Conservation (phyloP, 2,113 vertebrate genomes). For the Geococcyx californianus region DNA sequence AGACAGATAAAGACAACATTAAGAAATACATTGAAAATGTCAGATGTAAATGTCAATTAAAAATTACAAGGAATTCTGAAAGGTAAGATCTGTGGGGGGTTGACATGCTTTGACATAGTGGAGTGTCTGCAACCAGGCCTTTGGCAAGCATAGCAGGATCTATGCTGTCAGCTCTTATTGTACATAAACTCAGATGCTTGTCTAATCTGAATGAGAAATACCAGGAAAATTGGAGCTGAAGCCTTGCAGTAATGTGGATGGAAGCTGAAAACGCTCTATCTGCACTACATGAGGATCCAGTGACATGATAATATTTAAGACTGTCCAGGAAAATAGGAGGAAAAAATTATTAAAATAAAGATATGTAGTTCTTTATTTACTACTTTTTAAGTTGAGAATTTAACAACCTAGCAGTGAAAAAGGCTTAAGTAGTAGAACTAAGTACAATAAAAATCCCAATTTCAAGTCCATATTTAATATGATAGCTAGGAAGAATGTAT, state of each 20-base stretch:
- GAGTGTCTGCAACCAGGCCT: constrained; percentile 81
- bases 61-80: constrained; percentile 84
- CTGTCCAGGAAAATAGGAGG: constrained; percentile 3
- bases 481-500: not conserved
- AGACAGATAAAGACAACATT: constrained; percentile 65
- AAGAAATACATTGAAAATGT: constrained; percentile 83
- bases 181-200: constrained; percentile 74
- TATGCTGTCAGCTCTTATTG: constrained; percentile 80
- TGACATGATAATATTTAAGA: constrained; percentile 52
- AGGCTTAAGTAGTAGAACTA: not conserved
- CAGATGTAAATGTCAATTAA: constrained; percentile 91
- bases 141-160: constrained; percentile 80
- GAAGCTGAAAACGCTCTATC: constrained; percentile 50
- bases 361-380: not conserved
- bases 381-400: not conserved
- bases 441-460: not conserved
- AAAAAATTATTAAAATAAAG: constrained; percentile 41
- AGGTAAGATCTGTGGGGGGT: constrained; percentile 78
- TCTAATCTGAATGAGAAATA: constrained; percentile 80
- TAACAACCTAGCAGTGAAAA: not conserved
- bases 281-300: constrained; percentile 15
- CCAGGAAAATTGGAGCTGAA: constrained; percentile 68
- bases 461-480: constrained; percentile 3
- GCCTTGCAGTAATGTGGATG: constrained; percentile 46
- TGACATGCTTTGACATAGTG: constrained; percentile 80